Conservation (phyloP, 2,888 invertebrate genomes). For the Ashinkailepas kermadecensis region DNA sequence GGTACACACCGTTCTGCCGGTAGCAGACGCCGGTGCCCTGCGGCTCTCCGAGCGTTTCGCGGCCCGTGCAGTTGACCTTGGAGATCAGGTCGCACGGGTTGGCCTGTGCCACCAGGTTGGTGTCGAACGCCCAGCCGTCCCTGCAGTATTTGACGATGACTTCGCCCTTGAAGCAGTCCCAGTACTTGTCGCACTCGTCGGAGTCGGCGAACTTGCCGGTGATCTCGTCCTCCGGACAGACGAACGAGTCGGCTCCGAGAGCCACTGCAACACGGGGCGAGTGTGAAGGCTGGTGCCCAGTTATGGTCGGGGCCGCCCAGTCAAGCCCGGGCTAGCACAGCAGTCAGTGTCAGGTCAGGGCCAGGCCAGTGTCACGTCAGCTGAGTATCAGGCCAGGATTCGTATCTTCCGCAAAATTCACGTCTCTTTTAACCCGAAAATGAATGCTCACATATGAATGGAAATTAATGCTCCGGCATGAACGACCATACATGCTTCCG, state of each 20-base stretch:
- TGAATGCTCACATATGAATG: no score
- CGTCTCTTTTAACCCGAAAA: no score
- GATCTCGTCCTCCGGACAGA: slow-evolving; percentile 30
- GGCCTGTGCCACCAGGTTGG: slow-evolving; percentile 25
- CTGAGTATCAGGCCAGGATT: no score
- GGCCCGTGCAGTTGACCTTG: slow-evolving; percentile 32
- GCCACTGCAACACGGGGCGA: neutral
- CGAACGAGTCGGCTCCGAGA: slow-evolving; percentile 29
- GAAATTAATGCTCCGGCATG: no score
- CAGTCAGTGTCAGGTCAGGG: neutral
- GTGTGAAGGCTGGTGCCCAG: neutral
- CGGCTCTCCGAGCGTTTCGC: slow-evolving; percentile 33
- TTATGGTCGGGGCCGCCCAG: no score
- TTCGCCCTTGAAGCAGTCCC: slow-evolving; percentile 35
- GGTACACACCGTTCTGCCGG: slow-evolving; percentile 78
- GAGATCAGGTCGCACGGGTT: slow-evolving; percentile 35
- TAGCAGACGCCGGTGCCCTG: slow-evolving; percentile 49
- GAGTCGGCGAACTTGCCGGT: slow-evolving; percentile 35
- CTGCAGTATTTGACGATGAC: slow-evolving; percentile 33
- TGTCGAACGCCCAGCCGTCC: slow-evolving; percentile 36
- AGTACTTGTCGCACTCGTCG: slow-evolving; percentile 36
- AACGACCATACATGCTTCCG: no score
- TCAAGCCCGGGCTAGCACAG: neutral
- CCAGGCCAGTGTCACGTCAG: no score
- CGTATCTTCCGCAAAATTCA: no score